Percentiles rank a stretch among this genome's conserved stretches.
phyloP scores from a whole-genome alignment of 2,113 vertebrate species.

The Vidua macroura region DNA sequence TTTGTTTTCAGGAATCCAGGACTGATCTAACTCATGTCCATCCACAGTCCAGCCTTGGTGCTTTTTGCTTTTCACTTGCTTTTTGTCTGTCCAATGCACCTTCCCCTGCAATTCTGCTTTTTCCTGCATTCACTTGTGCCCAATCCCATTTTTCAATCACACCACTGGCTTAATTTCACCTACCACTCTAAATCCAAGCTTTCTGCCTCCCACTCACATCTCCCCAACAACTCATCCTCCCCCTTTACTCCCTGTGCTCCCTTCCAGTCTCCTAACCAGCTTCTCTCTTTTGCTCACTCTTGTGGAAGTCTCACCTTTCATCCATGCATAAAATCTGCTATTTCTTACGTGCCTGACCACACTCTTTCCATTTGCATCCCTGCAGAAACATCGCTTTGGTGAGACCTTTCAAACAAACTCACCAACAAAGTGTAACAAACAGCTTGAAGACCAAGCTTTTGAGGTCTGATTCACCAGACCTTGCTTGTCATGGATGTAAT shows the following conservation, averaged over 20 bases:
- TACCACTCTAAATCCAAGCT: not conserved
- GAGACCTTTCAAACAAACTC: not conserved
- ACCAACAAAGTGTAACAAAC: not conserved
- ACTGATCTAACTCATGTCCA: not conserved
- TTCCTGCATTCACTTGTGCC: not conserved
- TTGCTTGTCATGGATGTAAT: not conserved
- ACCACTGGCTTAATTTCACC: not conserved
- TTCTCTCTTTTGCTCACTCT: not conserved
- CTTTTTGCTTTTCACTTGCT: not conserved
- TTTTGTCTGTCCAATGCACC: not conserved
- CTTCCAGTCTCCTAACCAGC: not conserved
- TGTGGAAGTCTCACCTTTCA: not conserved
- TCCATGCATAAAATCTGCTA: not conserved
- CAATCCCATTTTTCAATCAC: not conserved
- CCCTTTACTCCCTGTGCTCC: not conserved
- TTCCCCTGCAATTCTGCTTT: not conserved
- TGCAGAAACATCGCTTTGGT: not conserved
- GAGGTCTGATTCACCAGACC: not conserved
- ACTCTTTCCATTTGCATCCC: not conserved
- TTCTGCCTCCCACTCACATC: not conserved
- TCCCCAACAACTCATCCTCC: not conserved
- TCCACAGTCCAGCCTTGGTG: not conserved
- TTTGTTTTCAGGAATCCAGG: not conserved
- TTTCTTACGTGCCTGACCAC: not conserved
- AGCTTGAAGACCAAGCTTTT: not conserved